phyloP scores from a whole-genome alignment of 2,113 vertebrate genomes.

The Apteryx mantelli region DNA sequence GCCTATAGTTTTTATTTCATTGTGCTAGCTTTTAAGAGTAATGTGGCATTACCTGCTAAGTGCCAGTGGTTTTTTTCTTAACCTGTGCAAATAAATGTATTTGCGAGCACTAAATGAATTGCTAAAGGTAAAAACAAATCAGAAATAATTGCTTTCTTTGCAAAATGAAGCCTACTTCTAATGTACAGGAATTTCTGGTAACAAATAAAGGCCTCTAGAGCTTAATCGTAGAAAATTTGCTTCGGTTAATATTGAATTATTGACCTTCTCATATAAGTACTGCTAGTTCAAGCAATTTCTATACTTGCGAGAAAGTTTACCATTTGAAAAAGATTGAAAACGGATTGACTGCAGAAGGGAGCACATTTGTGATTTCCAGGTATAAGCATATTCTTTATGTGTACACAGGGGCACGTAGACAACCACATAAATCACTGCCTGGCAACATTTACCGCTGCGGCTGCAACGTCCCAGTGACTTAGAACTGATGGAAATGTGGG shows the following conservation, averaged over 20 bases:
- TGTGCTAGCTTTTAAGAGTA: neutral
- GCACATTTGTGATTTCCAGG: neutral
- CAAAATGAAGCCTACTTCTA: neutral
- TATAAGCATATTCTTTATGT: neutral
- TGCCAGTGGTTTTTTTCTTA: neutral
- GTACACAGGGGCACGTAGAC: neutral
- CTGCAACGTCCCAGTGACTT: neutral
- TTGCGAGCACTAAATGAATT: neutral
- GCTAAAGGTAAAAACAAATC: neutral
- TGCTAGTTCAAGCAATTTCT: constrained; percentile 19
- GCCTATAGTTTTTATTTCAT: neutral
- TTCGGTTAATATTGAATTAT: constrained; percentile 38
- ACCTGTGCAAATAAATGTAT: neutral
- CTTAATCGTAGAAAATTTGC: neutral
- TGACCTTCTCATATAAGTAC: neutral
- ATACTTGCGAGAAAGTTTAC: neutral
- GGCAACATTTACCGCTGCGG: neutral
- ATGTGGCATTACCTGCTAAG: neutral
- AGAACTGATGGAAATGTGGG: neutral
- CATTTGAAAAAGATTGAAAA: neutral
- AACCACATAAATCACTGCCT: neutral
- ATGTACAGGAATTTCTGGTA: neutral
- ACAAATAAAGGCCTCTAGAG: neutral
- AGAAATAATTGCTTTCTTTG: neutral
- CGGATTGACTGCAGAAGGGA: neutral